Evolutionary conservation across 2,888 invertebrate species (phyloP), one percentile per base, ranked within the genome.

Genomic region (Eristalinus aeneus): DNA sequence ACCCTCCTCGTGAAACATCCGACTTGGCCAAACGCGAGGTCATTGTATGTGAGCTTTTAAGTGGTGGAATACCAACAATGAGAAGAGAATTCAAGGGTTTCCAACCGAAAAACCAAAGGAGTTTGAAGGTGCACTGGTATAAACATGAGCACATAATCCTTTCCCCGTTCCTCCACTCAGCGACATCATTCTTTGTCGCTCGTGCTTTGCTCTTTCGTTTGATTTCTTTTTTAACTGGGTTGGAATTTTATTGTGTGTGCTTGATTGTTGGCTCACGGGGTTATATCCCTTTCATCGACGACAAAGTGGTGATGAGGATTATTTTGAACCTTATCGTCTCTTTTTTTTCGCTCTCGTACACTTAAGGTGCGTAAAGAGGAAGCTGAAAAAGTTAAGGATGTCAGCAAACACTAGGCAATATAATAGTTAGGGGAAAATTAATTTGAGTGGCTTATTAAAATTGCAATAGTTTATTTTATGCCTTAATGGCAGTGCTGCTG

Each of bases 391-490:
- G 79, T 84, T 67, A 67, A 39, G 68, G 22, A 69, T 31, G 22
- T 2, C 46, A 16, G 46, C 22, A 72, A 53, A 34, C 39, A 22
- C 12, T 63, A 36, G n/a, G 36, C 67, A 11, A 61, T 2, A 61
- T 2, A 69, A 54, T 22, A 67, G 56, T 27, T 54, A 64, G 39
- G 67, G 88, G 89, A 89, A 90, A 91, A 91, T 91, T 90, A 90
- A 90, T 89, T 91, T 90, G 90, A 91, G 91, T 91, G 90, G 89
- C 89, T 91, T 90, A 90, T 90, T 90, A 90, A 90, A 90, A 91
- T 90, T 90, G 90, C 90, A 91, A 88, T 89, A 89, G 90, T 89
- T 90, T 89, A 86, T 89, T 85, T 89, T 90, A 69, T 88, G 73
- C 80, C 83, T 75, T 82, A n/a, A n/a, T n/a, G n/a, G n/a, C n/a